A percentile compares a stretch with the other conserved stretches of the same genome.
Evolutionary conservation across 2,888 invertebrate genomes (phyloP).

Genomic region (Brenthis ino): DNA sequence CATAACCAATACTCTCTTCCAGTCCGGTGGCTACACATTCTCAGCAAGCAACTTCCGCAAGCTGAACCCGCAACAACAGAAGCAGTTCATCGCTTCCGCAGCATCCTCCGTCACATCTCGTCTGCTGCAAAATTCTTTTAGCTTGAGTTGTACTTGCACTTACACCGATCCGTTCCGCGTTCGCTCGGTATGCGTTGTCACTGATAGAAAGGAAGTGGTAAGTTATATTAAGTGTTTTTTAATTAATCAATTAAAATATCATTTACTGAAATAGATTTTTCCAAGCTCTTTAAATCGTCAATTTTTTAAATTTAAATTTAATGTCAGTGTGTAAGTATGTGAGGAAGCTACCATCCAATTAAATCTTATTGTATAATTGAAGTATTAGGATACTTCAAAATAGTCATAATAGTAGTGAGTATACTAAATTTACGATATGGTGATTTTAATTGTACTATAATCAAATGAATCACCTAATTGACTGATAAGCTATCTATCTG

Average conservation of each 20-base stretch:
- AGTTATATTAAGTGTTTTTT: not conserved
- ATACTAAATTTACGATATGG: too few relatives aligned
- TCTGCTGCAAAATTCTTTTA: constrained; percentile 59
- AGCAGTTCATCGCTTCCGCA: constrained; percentile 83
- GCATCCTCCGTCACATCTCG: constrained; percentile 69
- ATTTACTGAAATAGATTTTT: too few relatives aligned
- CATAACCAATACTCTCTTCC: constrained; percentile 30
- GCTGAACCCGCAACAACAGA: constrained; percentile 81
- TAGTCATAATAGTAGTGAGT: too few relatives aligned
- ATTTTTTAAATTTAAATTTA: not conserved
- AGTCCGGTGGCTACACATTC: constrained; percentile 86
- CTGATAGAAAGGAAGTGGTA: constrained; percentile 15
- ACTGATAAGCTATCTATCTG: too few relatives aligned
- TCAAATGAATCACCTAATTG: too few relatives aligned
- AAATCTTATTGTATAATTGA: too few relatives aligned
- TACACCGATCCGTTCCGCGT: constrained; percentile 6
- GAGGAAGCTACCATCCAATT: too few relatives aligned
- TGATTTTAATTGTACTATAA: too few relatives aligned
- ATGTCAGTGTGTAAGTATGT: not conserved
- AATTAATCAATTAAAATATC: not conserved
- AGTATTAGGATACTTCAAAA: too few relatives aligned
- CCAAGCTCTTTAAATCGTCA: too few relatives aligned
- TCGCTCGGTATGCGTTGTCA: constrained; percentile 7
- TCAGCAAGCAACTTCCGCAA: constrained; percentile 82
- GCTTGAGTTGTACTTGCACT: constrained; percentile 72